Evolutionary conservation across 2,888 invertebrate species (phyloP).

Genomic region (Drosophila buzzatii): DNA sequence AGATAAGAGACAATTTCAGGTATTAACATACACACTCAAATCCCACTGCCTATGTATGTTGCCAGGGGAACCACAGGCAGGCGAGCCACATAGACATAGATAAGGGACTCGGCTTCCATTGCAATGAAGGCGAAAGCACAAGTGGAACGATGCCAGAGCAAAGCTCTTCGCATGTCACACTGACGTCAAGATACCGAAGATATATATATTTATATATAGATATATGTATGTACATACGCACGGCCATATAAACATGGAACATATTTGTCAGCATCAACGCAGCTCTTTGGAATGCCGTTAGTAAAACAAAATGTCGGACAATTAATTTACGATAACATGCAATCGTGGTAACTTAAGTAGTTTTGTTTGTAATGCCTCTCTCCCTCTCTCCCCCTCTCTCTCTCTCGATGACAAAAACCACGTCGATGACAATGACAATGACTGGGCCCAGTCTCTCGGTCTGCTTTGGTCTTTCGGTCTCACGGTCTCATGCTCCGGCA

Average conservation of each 20-base stretch:
- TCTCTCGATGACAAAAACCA: constrained; percentile 55
- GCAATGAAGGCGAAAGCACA: constrained; percentile 6
- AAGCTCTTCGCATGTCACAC: constrained; percentile 19
- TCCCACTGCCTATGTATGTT: not conserved
- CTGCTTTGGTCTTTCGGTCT: not conserved
- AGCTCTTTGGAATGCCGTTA: constrained; percentile 63
- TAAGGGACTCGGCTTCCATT: not conserved
- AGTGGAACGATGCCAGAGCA: not conserved
- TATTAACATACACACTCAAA: not conserved
- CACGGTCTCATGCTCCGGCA: constrained; percentile 9
- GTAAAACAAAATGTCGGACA: constrained; percentile 78
- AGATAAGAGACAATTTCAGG: constrained; percentile 1
- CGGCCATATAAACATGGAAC: constrained; percentile 9
- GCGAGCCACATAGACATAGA: not conserved
- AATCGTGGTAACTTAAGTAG: constrained; percentile 81
- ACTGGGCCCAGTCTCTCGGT: constrained; percentile 1
- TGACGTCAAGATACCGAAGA: constrained; percentile 10
- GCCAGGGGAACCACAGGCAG: not conserved
- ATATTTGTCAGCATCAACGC: constrained; percentile 51
- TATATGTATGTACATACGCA: not conserved
- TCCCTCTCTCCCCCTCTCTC: too few relatives aligned
- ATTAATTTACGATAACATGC: constrained; percentile 80
- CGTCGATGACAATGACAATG: constrained; percentile 28
- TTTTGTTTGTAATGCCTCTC: constrained; percentile 74
- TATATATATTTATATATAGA: constrained; percentile 12